A percentile compares a stretch with the other conserved stretches of the same genome.
Evolutionary conservation across 2,113 vertebrate species (phyloP).

Genomic region (Hippocampus zosterae): DNA sequence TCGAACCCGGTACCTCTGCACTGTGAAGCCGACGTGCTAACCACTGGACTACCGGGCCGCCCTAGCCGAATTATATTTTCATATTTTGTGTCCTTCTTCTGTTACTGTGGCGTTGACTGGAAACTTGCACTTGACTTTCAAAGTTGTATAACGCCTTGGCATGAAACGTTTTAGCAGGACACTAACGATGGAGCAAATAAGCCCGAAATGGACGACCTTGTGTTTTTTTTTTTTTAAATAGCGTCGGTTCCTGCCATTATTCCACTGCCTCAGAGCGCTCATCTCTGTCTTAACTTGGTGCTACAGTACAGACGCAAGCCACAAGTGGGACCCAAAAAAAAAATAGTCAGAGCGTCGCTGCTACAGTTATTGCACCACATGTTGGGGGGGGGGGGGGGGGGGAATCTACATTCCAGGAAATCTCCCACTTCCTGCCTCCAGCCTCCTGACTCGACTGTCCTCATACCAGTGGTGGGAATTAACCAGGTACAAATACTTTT

Average conservation of each 20-base stretch:
- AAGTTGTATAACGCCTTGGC: neutral
- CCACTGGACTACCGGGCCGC: too few species aligned
- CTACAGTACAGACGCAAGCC: slow-evolving; percentile 30
- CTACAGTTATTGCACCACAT: slow-evolving; percentile 71
- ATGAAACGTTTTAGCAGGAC: slow-evolving; percentile 8
- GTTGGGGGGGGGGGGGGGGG: neutral
- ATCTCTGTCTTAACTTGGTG: slow-evolving; percentile 28
- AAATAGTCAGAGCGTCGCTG: slow-evolving; percentile 55
- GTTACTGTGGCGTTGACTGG: neutral
- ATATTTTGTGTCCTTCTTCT: neutral
- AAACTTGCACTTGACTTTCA: neutral
- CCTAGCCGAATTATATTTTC: too few species aligned
- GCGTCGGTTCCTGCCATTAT: slow-evolving; percentile 28
- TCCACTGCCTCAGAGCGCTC: slow-evolving; percentile 26
- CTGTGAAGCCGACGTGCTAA: too few species aligned
- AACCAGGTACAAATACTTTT: neutral
- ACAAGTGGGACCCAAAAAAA: slow-evolving; percentile 27
- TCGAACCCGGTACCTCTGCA: too few species aligned
- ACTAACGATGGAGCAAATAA: slow-evolving; percentile 19
- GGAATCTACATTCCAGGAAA: slow-evolving; percentile 72
- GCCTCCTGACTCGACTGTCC: slow-evolving; percentile 61
- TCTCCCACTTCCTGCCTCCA: slow-evolving; percentile 76
- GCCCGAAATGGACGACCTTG: neutral
- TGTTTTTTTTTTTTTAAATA: slow-evolving; percentile 7
- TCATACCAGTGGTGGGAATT: slow-evolving; percentile 30